A percentile compares a stretch with the other conserved stretches of the same genome.
These are phyloP conservation scores for Xenopus petersii DNA, from an alignment of 2,797 vertebrate species.

Conservation along the genomic window DNA sequence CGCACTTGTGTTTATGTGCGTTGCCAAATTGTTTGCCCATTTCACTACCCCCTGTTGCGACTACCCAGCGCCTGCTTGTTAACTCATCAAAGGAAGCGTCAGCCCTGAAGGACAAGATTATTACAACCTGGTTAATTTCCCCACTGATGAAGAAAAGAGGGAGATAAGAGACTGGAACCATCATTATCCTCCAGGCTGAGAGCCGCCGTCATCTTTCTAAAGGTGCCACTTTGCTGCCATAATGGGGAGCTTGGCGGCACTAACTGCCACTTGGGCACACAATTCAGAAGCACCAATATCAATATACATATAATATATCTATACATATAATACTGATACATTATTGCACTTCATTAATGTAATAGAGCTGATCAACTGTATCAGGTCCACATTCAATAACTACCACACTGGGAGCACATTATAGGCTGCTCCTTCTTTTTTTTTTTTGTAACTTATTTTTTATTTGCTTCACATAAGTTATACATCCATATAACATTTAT, in stretches of 20 bases:
- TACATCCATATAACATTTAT: too few relatives aligned
- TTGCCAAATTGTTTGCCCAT: slow-evolving; percentile 66
- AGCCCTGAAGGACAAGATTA: slow-evolving; percentile 65
- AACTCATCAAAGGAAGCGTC: slow-evolving; percentile 68
- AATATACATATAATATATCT: too few relatives aligned
- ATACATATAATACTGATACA: too few relatives aligned
- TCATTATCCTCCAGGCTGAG: slow-evolving; percentile 56
- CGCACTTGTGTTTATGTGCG: slow-evolving; percentile 62
- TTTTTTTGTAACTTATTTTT: too few relatives aligned
- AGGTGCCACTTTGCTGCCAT: background rate
- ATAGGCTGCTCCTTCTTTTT: too few relatives aligned
- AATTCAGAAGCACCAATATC: too few relatives aligned
- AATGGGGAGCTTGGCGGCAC: background rate
- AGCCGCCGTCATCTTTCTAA: slow-evolving; percentile 15
- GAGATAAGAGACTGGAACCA: slow-evolving; percentile 52
- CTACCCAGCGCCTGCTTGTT: slow-evolving; percentile 65
- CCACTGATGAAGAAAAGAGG: slow-evolving; percentile 51
- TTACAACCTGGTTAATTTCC: slow-evolving; percentile 70
- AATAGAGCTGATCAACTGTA: too few relatives aligned
- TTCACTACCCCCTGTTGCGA: slow-evolving; percentile 66
- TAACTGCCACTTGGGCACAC: too few relatives aligned
- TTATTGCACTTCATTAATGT: too few relatives aligned
- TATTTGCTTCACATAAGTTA: too few relatives aligned
- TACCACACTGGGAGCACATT: too few relatives aligned
- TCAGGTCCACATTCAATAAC: too few relatives aligned